phyloP scores from a whole-genome alignment of 2,888 invertebrate species.

The Willowsia nigromaculata region DNA sequence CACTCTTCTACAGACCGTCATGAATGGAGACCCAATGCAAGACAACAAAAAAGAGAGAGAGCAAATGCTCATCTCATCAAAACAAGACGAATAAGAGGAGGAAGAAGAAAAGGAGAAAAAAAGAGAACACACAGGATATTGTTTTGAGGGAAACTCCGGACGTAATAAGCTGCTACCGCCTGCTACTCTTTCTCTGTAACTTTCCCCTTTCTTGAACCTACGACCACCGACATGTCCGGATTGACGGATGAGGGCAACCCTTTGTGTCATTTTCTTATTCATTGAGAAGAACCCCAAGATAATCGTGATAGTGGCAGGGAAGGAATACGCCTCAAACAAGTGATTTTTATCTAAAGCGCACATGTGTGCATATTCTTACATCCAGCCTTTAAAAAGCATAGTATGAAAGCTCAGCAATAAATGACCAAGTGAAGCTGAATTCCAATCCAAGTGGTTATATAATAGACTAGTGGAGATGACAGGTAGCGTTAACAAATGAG shows the following conservation, averaged over 20 bases:
- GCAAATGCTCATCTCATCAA: neutral
- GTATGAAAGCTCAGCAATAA: no score
- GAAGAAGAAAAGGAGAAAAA: neutral
- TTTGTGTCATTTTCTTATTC: slow-evolving; percentile 38
- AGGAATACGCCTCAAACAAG: neutral
- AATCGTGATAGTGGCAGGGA: neutral
- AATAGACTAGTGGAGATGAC: neutral
- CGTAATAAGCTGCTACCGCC: neutral
- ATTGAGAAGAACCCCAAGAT: neutral
- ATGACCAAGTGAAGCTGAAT: no score
- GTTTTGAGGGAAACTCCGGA: slow-evolving; percentile 12
- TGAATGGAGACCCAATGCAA: neutral
- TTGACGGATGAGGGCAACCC: slow-evolving; percentile 31
- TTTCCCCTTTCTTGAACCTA: neutral
- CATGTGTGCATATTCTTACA: neutral
- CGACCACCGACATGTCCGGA: neutral
- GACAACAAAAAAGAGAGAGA: neutral
- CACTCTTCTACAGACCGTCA: no score
- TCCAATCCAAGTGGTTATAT: no score
- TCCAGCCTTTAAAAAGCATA: no score
- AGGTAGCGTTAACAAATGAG: neutral
- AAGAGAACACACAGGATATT: slow-evolving; percentile 7
- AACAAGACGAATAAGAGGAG: no score
- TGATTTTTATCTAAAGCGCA: neutral
- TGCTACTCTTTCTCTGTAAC: neutral